phyloP scores from a whole-genome alignment of 1,140 invertebrate genomes.

The Leptinotarsa undecemlineata region DNA sequence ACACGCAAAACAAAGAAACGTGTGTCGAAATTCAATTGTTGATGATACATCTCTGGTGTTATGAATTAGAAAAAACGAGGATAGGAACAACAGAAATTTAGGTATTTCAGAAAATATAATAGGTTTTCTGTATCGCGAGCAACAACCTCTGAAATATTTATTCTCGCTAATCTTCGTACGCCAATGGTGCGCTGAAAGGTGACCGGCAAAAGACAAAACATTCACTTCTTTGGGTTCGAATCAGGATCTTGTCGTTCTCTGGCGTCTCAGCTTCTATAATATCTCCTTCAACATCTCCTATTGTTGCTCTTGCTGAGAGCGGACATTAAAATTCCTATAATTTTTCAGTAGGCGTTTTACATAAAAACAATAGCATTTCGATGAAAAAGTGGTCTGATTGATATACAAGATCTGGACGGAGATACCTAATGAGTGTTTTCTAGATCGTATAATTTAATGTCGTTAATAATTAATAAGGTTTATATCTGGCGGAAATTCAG shows the following conservation, averaged over 20 bases:
- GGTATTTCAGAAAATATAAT: no score
- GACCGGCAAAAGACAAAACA: constrained; percentile 20
- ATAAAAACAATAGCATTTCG: constrained; percentile 6
- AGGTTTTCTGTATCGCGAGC: no score
- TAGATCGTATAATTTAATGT: not conserved
- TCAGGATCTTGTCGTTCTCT: constrained; percentile 16
- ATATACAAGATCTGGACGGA: not conserved
- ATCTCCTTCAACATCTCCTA: constrained; percentile 5
- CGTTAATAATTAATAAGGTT: not conserved
- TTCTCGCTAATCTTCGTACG: not conserved
- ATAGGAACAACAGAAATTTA: no score
- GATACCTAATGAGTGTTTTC: constrained; percentile 1
- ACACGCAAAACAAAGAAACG: no score
- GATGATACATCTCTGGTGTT: no score
- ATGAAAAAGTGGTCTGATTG: constrained; percentile 3
- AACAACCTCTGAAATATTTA: no score
- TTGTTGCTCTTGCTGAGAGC: constrained; percentile 4
- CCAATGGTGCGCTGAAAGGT: constrained; percentile 23
- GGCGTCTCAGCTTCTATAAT: constrained; percentile 1
- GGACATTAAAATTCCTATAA: not conserved
- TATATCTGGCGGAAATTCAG: no score
- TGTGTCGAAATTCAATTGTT: no score
- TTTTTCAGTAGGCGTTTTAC: constrained; percentile 2
- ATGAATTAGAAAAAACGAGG: no score
- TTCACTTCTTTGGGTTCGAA: constrained; percentile 21